phyloP scores from a whole-genome alignment of 1,140 invertebrate species.

The Lordiphosa clarofinis region DNA sequence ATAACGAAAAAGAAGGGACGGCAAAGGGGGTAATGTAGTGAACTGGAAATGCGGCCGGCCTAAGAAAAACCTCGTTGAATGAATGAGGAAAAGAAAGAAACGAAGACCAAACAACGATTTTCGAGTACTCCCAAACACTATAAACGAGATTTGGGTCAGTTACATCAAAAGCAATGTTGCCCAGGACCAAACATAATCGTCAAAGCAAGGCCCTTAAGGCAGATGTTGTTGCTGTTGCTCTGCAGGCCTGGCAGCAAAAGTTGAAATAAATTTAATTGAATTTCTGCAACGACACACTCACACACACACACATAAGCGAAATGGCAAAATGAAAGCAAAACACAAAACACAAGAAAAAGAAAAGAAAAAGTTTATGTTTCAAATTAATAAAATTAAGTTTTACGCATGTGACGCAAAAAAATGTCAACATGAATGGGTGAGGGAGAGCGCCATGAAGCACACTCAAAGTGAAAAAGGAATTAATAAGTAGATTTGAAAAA shows the following conservation, averaged over 20 bases:
- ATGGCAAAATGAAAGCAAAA: conserved; percentile 19
- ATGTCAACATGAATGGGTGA: conserved; percentile 18
- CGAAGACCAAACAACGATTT: conserved; percentile 23
- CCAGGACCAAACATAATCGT: conserved; percentile 48
- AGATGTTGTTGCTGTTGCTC: conserved; percentile 19
- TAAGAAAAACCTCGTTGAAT: conserved; percentile 43
- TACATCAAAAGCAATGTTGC: conserved; percentile 54
- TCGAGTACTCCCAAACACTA: conserved; percentile 21
- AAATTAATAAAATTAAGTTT: conserved; percentile 64
- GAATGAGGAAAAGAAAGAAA: conserved; percentile 6
- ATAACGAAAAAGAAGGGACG: conserved; percentile 1
- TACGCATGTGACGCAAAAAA: conserved; percentile 44
- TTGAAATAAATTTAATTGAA: conserved; percentile 75
- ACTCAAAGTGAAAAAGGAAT: neutral
- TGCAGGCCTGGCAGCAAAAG: conserved; percentile 48
- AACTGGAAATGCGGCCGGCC: conserved; percentile 23
- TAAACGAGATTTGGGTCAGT: conserved; percentile 61
- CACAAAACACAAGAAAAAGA: conserved; percentile 21
- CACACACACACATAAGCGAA: conserved; percentile 18
- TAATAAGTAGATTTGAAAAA: neutral
- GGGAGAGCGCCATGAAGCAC: neutral
- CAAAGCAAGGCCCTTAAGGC: conserved; percentile 50
- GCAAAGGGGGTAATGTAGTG: conserved; percentile 5
- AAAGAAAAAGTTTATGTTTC: conserved; percentile 47
- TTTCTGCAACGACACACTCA: conserved; percentile 68